Conservation (phyloP, 2,888 invertebrate species). For the Horisme vitalbata region DNA sequence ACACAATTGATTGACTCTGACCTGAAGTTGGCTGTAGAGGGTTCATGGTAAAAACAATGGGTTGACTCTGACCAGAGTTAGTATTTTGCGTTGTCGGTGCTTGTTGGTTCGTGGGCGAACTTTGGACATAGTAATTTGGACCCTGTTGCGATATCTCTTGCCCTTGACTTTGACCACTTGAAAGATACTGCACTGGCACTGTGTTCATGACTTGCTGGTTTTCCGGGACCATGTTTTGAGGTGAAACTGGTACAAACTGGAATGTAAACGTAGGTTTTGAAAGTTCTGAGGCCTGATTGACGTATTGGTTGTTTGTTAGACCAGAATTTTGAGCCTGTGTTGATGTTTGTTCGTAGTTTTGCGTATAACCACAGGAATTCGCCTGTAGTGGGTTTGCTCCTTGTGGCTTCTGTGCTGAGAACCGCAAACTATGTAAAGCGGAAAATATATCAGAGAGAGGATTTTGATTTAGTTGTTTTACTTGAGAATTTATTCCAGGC, state of each 20-base stretch:
- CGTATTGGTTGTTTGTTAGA: constrained; percentile 15
- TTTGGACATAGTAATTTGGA: constrained; percentile 15
- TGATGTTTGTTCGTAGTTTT: constrained; percentile 6
- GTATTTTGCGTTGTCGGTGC: constrained; percentile 13
- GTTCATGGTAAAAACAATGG: constrained; percentile 27
- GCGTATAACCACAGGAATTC: constrained; percentile 1
- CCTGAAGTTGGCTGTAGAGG: constrained; percentile 16
- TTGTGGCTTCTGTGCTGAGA: constrained; percentile 19
- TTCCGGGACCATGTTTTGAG: constrained; percentile 10
- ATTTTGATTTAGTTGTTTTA: constrained; percentile 22
- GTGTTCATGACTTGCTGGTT: constrained; percentile 4
- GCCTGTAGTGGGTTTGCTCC: constrained; percentile 2
- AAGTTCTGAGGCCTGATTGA: constrained; percentile 16
- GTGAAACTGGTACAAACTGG: constrained; percentile 21
- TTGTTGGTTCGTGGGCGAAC: constrained; percentile 16
- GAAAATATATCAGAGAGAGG: constrained; percentile 26
- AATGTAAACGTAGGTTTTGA: constrained; percentile 23
- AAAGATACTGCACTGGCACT: constrained; percentile 17
- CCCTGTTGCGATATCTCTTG: constrained; percentile 13
- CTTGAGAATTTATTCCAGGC: constrained; percentile 19
- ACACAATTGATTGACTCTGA: constrained; percentile 35
- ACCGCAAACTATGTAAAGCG: constrained; percentile 18
- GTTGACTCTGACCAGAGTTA: constrained; percentile 19
- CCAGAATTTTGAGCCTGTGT: constrained; percentile 6
- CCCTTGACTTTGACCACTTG: constrained; percentile 27